phyloP scores from a whole-genome alignment of 1,140 invertebrate species.

The Anastrepha obliqua region DNA sequence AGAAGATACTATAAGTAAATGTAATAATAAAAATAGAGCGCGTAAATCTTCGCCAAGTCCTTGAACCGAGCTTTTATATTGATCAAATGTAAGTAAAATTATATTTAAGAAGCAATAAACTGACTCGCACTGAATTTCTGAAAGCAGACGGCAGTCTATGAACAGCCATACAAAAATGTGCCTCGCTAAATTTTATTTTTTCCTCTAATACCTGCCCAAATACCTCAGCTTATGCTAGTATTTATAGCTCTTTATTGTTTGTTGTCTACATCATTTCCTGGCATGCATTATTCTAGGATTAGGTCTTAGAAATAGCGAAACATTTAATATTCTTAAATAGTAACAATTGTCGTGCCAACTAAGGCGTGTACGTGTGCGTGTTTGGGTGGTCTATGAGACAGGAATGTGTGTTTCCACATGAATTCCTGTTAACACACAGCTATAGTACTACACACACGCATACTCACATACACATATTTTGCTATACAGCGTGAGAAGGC shows the following conservation, averaged over 20 bases:
- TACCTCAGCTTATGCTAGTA: background rate
- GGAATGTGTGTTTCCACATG: background rate
- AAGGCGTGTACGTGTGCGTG: background rate
- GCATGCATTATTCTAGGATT: background rate
- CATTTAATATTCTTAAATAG: slow-evolving; percentile 29
- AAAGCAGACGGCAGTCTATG: too few species aligned
- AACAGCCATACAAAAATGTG: background rate
- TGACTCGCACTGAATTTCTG: too few species aligned
- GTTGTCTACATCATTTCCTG: slow-evolving; percentile 9
- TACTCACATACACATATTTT: too few species aligned
- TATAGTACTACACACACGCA: too few species aligned
- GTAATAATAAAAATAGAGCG: too few species aligned
- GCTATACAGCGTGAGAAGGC: too few species aligned
- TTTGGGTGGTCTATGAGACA: too few species aligned
- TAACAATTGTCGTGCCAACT: slow-evolving; percentile 7
- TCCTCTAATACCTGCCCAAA: background rate
- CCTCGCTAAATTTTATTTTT: slow-evolving; percentile 15
- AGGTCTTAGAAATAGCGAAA: background rate
- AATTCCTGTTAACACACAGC: background rate
- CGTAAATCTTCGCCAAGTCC: too few species aligned
- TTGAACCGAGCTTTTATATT: too few species aligned
- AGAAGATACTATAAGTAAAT: too few species aligned
- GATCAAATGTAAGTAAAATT: too few species aligned
- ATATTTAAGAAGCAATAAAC: too few species aligned
- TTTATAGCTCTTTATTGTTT: background rate